Conservation (phyloP, 2,797 vertebrate genomes). For the Streptopelia turtur region DNA sequence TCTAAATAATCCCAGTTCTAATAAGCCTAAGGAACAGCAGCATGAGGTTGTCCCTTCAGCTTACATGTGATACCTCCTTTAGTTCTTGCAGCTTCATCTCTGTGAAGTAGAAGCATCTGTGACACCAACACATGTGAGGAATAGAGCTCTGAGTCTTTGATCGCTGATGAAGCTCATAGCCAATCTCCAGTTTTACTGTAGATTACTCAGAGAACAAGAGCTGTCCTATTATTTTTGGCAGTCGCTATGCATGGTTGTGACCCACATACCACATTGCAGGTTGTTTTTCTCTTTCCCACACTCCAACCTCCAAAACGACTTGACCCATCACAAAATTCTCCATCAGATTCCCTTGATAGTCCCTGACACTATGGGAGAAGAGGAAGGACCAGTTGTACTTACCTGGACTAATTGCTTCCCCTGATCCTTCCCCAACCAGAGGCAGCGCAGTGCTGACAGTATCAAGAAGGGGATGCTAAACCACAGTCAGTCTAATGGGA, state of each 20-base stretch:
- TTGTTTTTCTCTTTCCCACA: not conserved
- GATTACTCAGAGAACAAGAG: not conserved
- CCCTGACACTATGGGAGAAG: not conserved
- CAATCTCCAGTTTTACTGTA: not conserved
- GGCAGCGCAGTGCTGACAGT: not conserved
- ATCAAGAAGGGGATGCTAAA: not conserved
- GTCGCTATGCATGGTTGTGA: not conserved
- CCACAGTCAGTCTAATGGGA: not conserved
- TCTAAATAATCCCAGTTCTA: not conserved
- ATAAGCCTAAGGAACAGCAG: not conserved
- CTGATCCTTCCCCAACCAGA: not conserved
- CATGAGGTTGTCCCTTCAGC: not conserved
- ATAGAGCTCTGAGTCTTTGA: not conserved
- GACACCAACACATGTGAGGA: not conserved
- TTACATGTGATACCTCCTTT: not conserved
- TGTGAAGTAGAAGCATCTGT: not conserved
- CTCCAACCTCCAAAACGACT: not conserved
- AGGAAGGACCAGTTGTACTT: not conserved
- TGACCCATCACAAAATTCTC: not conserved
- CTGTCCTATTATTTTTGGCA: not conserved
- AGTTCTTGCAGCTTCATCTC: not conserved
- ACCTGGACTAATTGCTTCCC: not conserved
- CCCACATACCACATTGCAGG: fast-evolving
- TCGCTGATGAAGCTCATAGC: not conserved
- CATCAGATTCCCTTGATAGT: not conserved